Evolutionary conservation across 2,797 vertebrate species (phyloP).

Genomic region (Brachyrhaphis roseni): DNA sequence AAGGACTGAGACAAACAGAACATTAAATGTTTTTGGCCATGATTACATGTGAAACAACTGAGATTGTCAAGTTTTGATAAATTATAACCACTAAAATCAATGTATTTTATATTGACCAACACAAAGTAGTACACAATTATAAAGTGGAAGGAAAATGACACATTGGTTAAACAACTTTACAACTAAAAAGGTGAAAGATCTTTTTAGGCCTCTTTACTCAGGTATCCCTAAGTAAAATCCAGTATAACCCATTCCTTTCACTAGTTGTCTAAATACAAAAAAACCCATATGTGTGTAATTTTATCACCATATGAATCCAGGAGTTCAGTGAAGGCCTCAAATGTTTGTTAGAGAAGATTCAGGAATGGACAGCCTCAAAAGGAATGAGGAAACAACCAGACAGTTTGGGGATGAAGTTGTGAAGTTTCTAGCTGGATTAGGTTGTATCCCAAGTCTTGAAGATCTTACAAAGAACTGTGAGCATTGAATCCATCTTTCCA

Average conservation of each 20-base stretch:
- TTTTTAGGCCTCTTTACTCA: background rate
- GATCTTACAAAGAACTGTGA: background rate
- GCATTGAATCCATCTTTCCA: background rate
- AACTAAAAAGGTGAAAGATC: background rate
- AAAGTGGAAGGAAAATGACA: background rate
- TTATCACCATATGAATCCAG: background rate
- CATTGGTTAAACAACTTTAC: background rate
- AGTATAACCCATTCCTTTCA: background rate
- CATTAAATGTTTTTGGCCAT: background rate
- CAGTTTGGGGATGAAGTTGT: background rate
- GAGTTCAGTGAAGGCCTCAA: background rate
- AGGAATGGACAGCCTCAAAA: background rate
- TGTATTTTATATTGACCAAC: background rate
- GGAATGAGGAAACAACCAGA: background rate
- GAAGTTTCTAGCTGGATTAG: background rate
- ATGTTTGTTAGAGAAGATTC: background rate
- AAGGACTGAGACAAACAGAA: conserved; percentile 82
- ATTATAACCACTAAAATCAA: background rate
- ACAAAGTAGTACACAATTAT: background rate
- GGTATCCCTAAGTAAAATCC: background rate
- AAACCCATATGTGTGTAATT: background rate
- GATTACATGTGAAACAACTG: background rate
- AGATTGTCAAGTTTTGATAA: background rate
- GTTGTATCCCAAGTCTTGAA: background rate
- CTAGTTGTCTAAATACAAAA: background rate